These are phyloP conservation scores for Anguilla anguilla DNA, from an alignment of 2,797 vertebrate genomes.

Conservation along the genomic window DNA sequence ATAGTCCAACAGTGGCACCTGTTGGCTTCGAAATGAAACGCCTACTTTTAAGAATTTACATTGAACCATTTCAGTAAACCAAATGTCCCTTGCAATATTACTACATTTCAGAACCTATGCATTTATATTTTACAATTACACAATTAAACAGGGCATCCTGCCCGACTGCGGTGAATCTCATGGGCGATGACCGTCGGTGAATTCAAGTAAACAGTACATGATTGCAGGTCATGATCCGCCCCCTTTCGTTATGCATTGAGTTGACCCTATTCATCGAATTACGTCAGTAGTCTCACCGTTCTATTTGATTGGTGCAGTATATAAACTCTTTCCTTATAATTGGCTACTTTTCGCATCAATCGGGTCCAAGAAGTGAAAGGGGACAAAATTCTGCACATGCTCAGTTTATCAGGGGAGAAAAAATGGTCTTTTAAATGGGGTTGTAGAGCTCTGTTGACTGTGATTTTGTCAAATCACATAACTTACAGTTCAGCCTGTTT, in stretches of 20 bases:
- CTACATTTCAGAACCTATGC: not conserved
- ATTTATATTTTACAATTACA: not conserved
- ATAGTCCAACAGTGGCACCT: slow-evolving; percentile 21
- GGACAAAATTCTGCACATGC: slow-evolving; percentile 14
- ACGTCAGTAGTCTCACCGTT: not conserved
- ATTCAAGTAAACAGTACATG: not conserved
- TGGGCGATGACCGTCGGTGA: not conserved
- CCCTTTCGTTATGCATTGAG: not conserved
- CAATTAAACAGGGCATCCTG: not conserved
- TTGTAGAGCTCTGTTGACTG: not conserved
- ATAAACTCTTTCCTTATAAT: slow-evolving; percentile 2
- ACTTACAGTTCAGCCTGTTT: not conserved
- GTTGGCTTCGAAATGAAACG: not conserved
- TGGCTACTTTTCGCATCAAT: slow-evolving; percentile 12
- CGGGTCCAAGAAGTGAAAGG: not conserved
- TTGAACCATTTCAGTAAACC: not conserved
- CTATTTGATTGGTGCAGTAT: not conserved
- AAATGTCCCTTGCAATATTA: not conserved
- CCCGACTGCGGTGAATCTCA: not conserved
- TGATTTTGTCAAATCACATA: not conserved
- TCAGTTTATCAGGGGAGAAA: not conserved
- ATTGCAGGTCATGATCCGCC: too few species aligned
- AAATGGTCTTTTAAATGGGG: slow-evolving; percentile 14
- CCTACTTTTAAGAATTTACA: not conserved
- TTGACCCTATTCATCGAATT: not conserved